Base-by-base conservation (phyloP, 2,113 vertebrate genomes). In the Gymnarchus niloticus region DNA sequence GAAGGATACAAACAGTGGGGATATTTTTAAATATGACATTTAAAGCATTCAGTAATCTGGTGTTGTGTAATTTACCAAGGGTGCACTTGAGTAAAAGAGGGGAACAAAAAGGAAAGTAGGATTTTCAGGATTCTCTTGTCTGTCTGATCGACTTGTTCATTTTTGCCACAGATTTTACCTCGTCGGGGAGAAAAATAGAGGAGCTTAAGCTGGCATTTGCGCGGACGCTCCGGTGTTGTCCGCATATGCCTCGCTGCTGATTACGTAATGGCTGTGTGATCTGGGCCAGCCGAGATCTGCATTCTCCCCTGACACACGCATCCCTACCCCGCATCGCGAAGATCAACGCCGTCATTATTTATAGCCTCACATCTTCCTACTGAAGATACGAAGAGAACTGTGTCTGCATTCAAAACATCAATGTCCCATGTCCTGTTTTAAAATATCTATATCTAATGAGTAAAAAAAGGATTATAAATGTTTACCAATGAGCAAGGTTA, bases 251-350 rank as follows among this genome's bases (percentile, higher is more conserved):
- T 61, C 28, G 83, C 44, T 21, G 17, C 12, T 21, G 23, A 61
- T 92, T 92, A 91, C 82, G 86, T 83, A 91, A 93, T 61, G 48
- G 23, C 56, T 61, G 54, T 48, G 84, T 84, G 85, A 90, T 91
- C 86, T 89, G 88, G 91, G 91, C 81, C 90, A 89, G 87, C 65
- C 21, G 76, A 88, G 90, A 90, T 87, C 88, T 87, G 89, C 81
- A 90, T 88, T 44, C 85, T 21, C 23, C 52, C 37, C 89, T 88
- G 89, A 92, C 88, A 87, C 25, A 14, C 49, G 48, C 17, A 19
- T 17, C 81, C 28, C 19, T 5, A 41, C 3, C 14, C 8, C 23
- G 59, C 44, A 23, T 37, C 46, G 19, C 25, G 51, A 51, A 49
- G 46, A 6, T 49, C 41, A n/a, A n/a, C 61, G 28, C 61, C 9